These are phyloP conservation scores for Orthosia incerta DNA, from an alignment of 2,888 invertebrate species.

Conservation along the genomic window DNA sequence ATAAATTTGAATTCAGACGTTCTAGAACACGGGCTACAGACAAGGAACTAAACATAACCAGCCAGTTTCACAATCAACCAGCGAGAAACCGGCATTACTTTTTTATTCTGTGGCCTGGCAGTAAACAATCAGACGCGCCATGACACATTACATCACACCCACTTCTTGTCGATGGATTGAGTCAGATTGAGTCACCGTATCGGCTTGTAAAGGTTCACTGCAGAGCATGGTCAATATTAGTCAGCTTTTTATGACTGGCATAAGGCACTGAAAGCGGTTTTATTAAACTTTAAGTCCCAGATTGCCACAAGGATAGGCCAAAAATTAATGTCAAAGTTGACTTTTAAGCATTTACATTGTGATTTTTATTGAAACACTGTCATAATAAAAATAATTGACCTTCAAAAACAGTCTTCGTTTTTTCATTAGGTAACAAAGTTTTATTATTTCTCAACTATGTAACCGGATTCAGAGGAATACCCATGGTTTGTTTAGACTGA, in stretches of 20 bases:
- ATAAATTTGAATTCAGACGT: neutral
- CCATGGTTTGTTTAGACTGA: too few species aligned
- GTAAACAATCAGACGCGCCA: slow-evolving; percentile 32
- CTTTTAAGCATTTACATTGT: neutral
- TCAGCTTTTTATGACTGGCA: neutral
- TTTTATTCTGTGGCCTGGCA: slow-evolving; percentile 18
- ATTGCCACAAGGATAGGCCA: neutral
- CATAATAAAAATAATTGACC: too few species aligned
- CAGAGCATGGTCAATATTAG: neutral
- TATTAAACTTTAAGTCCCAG: too few species aligned
- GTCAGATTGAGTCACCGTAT: slow-evolving; percentile 18
- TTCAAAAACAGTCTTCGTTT: too few species aligned
- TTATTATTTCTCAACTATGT: too few species aligned
- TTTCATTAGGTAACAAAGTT: too few species aligned
- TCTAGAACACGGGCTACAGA: slow-evolving; percentile 16
- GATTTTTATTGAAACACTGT: too few species aligned
- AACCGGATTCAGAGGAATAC: too few species aligned
- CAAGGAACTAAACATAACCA: slow-evolving; percentile 38
- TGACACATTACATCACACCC: slow-evolving; percentile 39
- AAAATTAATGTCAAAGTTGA: neutral
- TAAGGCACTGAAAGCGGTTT: neutral
- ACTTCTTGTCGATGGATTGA: slow-evolving; percentile 23
- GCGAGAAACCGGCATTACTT: slow-evolving; percentile 3
- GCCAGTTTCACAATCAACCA: slow-evolving; percentile 34
- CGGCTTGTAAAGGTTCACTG: neutral